Evolutionary conservation across 2,113 vertebrate species (phyloP), one percentile per base, ranked within the genome.

Genomic region (Copsychus sechellarum): DNA sequence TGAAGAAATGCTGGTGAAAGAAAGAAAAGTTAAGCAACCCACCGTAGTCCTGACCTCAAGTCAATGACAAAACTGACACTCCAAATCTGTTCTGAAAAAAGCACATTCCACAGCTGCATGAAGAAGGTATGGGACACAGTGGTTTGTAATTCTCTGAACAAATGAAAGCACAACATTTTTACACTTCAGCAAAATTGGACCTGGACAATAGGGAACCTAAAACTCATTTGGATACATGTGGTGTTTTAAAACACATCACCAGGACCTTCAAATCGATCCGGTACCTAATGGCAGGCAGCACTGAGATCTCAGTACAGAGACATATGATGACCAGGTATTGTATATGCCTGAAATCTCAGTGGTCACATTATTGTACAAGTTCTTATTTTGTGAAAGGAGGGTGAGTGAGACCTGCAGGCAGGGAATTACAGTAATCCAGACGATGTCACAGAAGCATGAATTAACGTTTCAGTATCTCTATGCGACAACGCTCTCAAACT

Each of bases 171-270:
- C 88, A 96, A 91, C 45, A 50, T 92, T 97, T 97, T 96, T 94
- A 97, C 90, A 97, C 94, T 93, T 93, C 85, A 97, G 85, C 94
- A 97, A 97, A 98, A 98, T 86, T 94, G 92, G 85, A 51, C 66
- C 89, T 85, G 81, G 95, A 95, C 97, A 93, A 97, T 88, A 87
- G 97, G 97, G 97, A 98, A 95, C 81, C 93, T 88, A 94, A 98
- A 98, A 97, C 92, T 98, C 97, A 97, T 98, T 97, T 97, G 93
- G 97, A 98, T 97, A 97, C 97, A 97, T 48, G 65, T 65, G 58
- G 96, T 96, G 97, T 96, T 97, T 96, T 89, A 95, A 97, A 97
- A 96, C 82, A 90, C 69, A 97, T 96, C 96, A 91, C 95, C 85
- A 58, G 95, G 95, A 95, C 89, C 93, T 97, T 86, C 80, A 82